phyloP scores from a whole-genome alignment of 2,797 vertebrate genomes.

The Enteromius anoplus region DNA sequence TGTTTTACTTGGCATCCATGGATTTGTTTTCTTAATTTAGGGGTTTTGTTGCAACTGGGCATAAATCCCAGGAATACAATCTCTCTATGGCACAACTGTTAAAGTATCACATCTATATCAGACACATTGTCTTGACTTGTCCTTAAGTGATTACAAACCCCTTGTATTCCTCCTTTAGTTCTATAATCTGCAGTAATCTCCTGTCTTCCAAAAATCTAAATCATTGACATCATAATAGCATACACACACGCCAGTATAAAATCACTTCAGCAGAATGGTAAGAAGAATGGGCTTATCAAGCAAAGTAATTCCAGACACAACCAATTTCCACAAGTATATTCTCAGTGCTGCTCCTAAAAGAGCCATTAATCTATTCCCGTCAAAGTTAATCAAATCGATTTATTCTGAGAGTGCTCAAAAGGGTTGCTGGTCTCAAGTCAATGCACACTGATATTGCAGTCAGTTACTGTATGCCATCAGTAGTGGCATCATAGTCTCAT shows the following conservation, averaged over 20 bases:
- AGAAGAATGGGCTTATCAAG: conserved; percentile 23
- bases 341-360: conserved; percentile 32
- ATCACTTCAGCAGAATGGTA: background rate
- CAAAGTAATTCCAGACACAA: conserved; percentile 32
- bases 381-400: conserved; percentile 42
- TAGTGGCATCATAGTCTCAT: conserved; percentile 7
- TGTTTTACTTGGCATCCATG: background rate
- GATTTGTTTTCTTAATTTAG: conserved; percentile 4
- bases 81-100: background rate
- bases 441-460: conserved; percentile 9
- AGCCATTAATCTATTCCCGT: conserved; percentile 29
- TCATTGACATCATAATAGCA: background rate
- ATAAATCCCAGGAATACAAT: background rate
- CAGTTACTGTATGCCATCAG: background rate
- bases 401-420: conserved; percentile 34
- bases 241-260: background rate
- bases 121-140: background rate
- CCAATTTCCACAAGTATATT: conserved; percentile 33
- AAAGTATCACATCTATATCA: background rate
- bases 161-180: background rate
- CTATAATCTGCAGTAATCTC: background rate
- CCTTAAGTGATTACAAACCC: background rate
- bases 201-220: background rate
- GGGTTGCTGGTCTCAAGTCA: conserved; percentile 19
- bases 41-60: conserved; percentile 1